Base-by-base conservation (phyloP, 2,888 invertebrate genomes). In the Drosophila robusta region DNA sequence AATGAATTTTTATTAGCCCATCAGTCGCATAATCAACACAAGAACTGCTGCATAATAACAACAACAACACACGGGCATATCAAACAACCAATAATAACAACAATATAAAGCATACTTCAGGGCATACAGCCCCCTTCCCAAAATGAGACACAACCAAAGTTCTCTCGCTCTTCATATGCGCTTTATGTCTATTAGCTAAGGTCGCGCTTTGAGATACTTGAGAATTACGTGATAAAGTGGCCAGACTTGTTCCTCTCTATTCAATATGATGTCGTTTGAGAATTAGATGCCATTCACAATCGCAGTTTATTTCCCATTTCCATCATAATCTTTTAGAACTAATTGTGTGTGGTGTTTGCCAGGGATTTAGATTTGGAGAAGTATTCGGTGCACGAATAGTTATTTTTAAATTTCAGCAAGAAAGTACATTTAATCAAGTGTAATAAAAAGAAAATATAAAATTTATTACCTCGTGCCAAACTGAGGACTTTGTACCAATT, bases 1-100 rank as follows among this genome's bases (percentile, higher is more conserved):
- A 83, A 89, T 89, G 81, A 88, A 89, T 88, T 89, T 89, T 79
- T 81, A 88, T 88, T 88, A 84, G 89, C 80, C 66, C 89, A 75
- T 82, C 75, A 60, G 63, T 34, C 75, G 70, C 70, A 78, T 75
- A 75, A 78, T 78, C 69, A 78, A 67, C 80, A 71, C 69, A 68
- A 67, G 77, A 75, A 86, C 83, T 86, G 88, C 88, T 88, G 86
- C 88, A 85, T 83, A 87, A 87, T 65, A 85, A 18, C 67, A 76
- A 78, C 63, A 69, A 50, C 46, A 70, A 44, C 70, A 80, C 56
- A 44, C 44, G 50, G 47, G n/a, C 60, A 77, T 63, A 77, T 68
- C 75, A 67, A 73, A 88, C 84, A 75, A 70, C 57, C 66, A 70
- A 71, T 63, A 78, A 81, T 55, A 73, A 73, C 47, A 73, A 68